Conservation (phyloP, 2,888 invertebrate genomes). For the Leucozona laternaria region DNA sequence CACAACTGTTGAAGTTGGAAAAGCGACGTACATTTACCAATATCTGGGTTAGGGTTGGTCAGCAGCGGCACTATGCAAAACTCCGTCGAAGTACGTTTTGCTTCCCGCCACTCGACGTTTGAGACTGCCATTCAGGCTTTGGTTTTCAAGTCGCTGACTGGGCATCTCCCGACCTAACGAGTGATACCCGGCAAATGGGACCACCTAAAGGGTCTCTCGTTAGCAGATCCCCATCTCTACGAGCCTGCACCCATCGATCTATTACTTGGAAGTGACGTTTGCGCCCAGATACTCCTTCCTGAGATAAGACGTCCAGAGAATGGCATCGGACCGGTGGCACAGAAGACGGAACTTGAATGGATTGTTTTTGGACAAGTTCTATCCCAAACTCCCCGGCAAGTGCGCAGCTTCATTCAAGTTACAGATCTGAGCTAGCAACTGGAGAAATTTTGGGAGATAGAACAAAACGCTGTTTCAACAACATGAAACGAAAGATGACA, state of each 20-base stretch:
- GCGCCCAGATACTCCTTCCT: background rate
- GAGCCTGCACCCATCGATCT: background rate
- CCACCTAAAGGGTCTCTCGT: no score
- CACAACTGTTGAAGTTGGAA: background rate
- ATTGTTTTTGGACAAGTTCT: no score
- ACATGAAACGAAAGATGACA: background rate
- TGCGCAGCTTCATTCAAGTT: background rate
- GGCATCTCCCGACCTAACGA: constrained; percentile 19
- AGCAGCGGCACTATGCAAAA: constrained; percentile 33
- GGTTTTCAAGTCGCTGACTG: constrained; percentile 42
- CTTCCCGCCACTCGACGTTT: constrained; percentile 12
- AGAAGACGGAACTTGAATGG: background rate
- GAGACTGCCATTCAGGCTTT: constrained; percentile 32
- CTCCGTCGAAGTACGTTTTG: constrained; percentile 11
- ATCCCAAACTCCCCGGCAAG: background rate
- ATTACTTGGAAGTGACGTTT: background rate
- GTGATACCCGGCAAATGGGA: background rate
- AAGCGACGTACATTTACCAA: constrained; percentile 2
- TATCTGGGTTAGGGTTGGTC: constrained; percentile 44
- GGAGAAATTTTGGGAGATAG: background rate
- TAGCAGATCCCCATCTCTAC: no score
- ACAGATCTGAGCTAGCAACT: background rate
- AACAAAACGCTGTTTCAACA: no score
- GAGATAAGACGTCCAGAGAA: background rate
- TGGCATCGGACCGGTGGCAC: background rate